Base-by-base conservation (phyloP, 2,888 invertebrate genomes). In the Lasiommata megera region DNA sequence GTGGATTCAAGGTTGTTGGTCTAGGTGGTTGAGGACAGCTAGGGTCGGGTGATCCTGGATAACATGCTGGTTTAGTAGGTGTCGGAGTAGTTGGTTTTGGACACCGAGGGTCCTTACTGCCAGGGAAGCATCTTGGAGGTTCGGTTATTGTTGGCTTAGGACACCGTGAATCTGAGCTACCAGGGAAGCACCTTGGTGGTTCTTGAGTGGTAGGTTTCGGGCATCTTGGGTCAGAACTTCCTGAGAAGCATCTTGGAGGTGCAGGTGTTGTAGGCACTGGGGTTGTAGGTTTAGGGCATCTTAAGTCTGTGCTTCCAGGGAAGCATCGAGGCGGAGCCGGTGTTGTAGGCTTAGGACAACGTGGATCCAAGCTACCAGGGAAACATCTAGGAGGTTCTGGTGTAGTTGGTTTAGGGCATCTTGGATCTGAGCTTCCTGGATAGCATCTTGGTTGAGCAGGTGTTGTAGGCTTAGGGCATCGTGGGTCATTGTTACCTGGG, bases 61-160 rank as follows among this genome's bases (percentile, higher is more conserved):
- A 72, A 58, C 72, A 68, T 12, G 58, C 62, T 11, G 71, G 59
- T n/a, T 67, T 64, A 14, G 72, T 55, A 1, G 69, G 72, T 3
- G 9, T n/a, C n/a, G 41, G 41, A 41, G 76, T 71, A 0, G 71
- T 64, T 0, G 71, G 72, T 11, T 62, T 60, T 0, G 80, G 78
- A 40, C 82, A 82, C 17, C 79, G 64, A 0, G 70, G 76, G 70
- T 72, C 84, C 69, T 66, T 58, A 14, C 66, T 70, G 0, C 73
- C 73, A 18, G 70, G 70, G 40, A 64, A 71, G 16, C 72, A 71
- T 3, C 58, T 67, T 0, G 68, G 73, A 34, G 74, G 66, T 37
- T 56, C 67, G 0, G 77, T 77, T 9, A 84, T 66, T 66, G 71
- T 59, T 16, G 76, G 71, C 64, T 70, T 68, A 0, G 80, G 82